Evolutionary conservation across 2,797 vertebrate genomes (phyloP), one percentile per base, ranked within the genome.

Genomic region (Serranus cabrilla): DNA sequence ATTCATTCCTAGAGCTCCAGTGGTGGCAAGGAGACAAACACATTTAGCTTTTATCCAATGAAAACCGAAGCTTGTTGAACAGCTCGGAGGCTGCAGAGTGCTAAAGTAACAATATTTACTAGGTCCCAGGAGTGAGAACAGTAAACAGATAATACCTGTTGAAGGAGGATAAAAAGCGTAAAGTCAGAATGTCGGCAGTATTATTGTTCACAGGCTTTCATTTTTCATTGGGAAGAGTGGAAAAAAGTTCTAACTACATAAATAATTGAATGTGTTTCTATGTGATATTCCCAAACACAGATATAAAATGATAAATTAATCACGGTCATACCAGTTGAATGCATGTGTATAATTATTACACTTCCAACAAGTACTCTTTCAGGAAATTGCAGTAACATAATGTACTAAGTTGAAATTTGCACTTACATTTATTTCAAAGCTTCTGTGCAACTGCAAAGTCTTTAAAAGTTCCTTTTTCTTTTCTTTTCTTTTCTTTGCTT

Each of bases 111-210:
- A 82, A 60, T 79, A 84, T 89, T 78, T 80, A 74, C 77, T 5
- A 14, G 9, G 54, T 90, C 81, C 81, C 86, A 62, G 79, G 85
- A 86, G 82, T 77, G 55, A 66, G 39, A 67, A 62, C 43, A 5
- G 25, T 83, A 80, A 89, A 82, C 65, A 82, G 78, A 79, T 76
- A 69, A 76, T 72, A 86, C 81, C 71, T 79, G 62, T 74, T 82
- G 63, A 79, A 52, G 51, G 39, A 71, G 57, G 64, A 78, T 78
- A 59, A 82, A 85, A 78, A 66, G 64, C 31, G 71, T 7, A 13
- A 58, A 76, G 78, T 66, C 74, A 74, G 49, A 83, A 72, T 18
- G 34, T 58, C 47, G 59, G 65, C 27, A 74, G 57, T 17, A 11
- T 7, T 73, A 39, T 70, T 46, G 31, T 63, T 85, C 2, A 51